Evolutionary conservation across 2,113 vertebrate species (phyloP).

Genomic region (Cnemophilus loriae): DNA sequence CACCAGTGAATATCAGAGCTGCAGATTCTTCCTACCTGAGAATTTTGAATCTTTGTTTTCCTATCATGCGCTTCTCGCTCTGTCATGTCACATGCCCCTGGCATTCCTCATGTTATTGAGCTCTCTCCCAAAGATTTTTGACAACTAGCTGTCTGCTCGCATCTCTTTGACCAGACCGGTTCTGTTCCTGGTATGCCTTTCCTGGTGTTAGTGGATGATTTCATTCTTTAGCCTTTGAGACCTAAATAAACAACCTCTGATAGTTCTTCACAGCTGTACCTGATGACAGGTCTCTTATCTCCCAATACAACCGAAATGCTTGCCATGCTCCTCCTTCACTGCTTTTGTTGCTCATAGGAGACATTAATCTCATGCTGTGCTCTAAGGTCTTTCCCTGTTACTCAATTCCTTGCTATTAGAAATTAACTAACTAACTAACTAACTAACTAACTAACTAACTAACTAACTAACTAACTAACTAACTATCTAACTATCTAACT

Average conservation of each 20-base stretch:
- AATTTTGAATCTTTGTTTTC: neutral
- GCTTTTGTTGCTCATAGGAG: neutral
- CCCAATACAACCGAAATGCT: neutral
- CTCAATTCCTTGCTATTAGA: neutral
- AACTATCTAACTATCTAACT: neutral
- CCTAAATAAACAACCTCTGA: neutral
- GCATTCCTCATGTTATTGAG: neutral
- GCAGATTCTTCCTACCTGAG: neutral
- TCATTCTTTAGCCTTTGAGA: neutral
- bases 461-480: rapidly evolving
- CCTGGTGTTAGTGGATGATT: neutral
- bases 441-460: too few species aligned
- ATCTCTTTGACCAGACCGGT: neutral
- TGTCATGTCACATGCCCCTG: neutral
- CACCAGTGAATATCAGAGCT: neutral
- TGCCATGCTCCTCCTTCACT: neutral
- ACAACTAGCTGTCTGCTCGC: neutral
- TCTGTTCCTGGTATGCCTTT: neutral
- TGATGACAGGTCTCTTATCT: neutral
- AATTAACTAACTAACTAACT: neutral
- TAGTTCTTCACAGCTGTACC: neutral
- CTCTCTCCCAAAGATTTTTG: neutral
- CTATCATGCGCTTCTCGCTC: neutral
- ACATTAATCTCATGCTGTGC: neutral
- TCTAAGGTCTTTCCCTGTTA: neutral